A percentile compares a stretch with the other conserved stretches of the same genome.
Conservation (phyloP, 2,888 invertebrate species). For the Hymenopus coronatus region DNA sequence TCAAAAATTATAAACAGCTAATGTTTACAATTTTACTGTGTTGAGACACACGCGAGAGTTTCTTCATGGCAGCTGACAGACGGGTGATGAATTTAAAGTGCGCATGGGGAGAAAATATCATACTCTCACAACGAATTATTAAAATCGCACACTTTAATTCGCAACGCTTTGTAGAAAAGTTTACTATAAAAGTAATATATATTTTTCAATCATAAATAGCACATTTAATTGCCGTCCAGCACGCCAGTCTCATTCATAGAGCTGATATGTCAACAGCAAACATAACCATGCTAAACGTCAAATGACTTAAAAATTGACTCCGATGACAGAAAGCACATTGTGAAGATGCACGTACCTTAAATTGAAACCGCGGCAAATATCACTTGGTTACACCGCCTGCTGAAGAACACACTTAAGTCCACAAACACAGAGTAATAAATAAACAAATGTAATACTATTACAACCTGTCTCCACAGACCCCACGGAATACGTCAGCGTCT, state of each 20-base stretch:
- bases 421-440: slow-evolving; percentile 17
- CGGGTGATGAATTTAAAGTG: background rate
- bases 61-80: background rate
- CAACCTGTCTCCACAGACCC: background rate
- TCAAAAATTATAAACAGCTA: background rate
- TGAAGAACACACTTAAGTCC: slow-evolving; percentile 8
- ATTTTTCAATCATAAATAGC: background rate
- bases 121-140: background rate
- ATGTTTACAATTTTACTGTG: background rate
- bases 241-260: background rate
- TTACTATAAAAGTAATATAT: background rate
- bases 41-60: background rate
- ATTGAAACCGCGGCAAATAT: background rate
- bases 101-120: background rate
- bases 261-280: background rate
- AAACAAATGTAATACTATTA: slow-evolving; percentile 4
- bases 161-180: background rate
- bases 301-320: background rate
- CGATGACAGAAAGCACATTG: background rate
- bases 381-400: background rate
- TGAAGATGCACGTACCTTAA: background rate
- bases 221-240: background rate
- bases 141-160: background rate
- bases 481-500: slow-evolving; percentile 14
- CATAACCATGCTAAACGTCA: slow-evolving; percentile 13